phyloP scores from a whole-genome alignment of 1,140 invertebrate genomes.

The Agrypnia vestita region DNA sequence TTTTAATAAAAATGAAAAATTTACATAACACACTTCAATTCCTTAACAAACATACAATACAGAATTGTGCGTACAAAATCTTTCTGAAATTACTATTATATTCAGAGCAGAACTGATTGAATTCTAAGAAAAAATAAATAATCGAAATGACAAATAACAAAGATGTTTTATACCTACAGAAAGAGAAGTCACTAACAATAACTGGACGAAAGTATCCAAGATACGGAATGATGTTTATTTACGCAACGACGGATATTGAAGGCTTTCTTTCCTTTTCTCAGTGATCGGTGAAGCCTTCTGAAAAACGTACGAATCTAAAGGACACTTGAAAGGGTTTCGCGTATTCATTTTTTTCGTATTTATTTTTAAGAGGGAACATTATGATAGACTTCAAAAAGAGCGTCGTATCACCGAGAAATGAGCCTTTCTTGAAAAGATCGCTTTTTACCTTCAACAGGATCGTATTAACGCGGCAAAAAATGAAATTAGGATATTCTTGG shows the following conservation, averaged over 20 bases:
- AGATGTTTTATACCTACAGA: too few species aligned
- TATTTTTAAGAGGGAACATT: conserved; percentile 1
- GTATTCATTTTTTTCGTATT: conserved; percentile 2
- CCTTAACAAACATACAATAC: too few species aligned
- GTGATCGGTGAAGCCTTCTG: conserved; percentile 22
- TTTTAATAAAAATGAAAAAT: too few species aligned
- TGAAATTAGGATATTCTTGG: too few species aligned
- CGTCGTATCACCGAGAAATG: conserved; percentile 1
- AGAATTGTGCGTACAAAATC: too few species aligned
- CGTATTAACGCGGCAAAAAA: too few species aligned
- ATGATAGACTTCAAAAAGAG: neutral
- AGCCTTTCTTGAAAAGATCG: neutral
- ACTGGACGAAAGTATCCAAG: conserved; percentile 19
- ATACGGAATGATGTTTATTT: conserved; percentile 7
- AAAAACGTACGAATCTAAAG: conserved; percentile 4
- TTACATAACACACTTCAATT: too few species aligned
- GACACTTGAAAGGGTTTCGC: conserved; percentile 12
- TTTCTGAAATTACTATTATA: too few species aligned
- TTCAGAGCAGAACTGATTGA: too few species aligned
- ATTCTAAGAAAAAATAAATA: neutral
- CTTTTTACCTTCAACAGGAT: too few species aligned
- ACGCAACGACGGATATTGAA: neutral
- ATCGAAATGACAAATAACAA: conserved; percentile 1
- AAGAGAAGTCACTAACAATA: conserved; percentile 7
- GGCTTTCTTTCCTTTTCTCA: conserved; percentile 5